Base-by-base conservation (phyloP, 1,140 invertebrate genomes). In the Lamellibrachia luymesi region DNA sequence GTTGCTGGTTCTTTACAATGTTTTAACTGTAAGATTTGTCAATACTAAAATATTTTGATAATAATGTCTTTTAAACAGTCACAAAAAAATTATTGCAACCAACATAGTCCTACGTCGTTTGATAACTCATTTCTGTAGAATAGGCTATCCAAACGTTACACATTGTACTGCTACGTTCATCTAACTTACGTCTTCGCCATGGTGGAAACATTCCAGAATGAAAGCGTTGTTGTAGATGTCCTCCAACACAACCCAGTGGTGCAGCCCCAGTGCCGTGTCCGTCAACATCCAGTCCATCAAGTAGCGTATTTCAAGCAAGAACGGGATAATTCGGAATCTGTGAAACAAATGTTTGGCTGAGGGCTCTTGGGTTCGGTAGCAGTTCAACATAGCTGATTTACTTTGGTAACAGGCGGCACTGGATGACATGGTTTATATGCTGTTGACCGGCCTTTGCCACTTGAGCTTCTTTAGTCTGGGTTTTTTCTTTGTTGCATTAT, bases 261-360 rank as follows among this genome's bases (percentile, higher is more conserved):
- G 98, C 51, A 99, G 97, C 1, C 98, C 98, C 98, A 99, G 99
- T 1, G 99, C 99, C 0, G 99, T 99, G 95, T 99, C 99, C 0
- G 99, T 99, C 98, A 99, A 99, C 95, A 99, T 99, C 96, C 99
- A 99, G 96, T 99, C 99, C 98, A 99, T 99, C 0, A 99, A 97
- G 1, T 98, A 98, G 92, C 99, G 97, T 93, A 99, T 96, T 96
- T 99, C 99, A 96, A 99, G 99, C 6, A 99, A 96, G 96, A 99
- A 99, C 4, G 99, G 99, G 51, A 99, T 97, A 1, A 97, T 96
- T 98, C 99, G 98, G 95, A 99, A 99, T 90, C 98, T 99, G 91
- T 13, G 49, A 25, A 51, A 91, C 49, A 91, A 50, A 91, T n/a
- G 51, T 4, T 2, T 13, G 17, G 17, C 64, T 38, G 38, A 80